Evolutionary conservation across 2,888 invertebrate species (phyloP), one percentile per base, ranked within the genome.

Genomic region (Lycocerus yunnanus): DNA sequence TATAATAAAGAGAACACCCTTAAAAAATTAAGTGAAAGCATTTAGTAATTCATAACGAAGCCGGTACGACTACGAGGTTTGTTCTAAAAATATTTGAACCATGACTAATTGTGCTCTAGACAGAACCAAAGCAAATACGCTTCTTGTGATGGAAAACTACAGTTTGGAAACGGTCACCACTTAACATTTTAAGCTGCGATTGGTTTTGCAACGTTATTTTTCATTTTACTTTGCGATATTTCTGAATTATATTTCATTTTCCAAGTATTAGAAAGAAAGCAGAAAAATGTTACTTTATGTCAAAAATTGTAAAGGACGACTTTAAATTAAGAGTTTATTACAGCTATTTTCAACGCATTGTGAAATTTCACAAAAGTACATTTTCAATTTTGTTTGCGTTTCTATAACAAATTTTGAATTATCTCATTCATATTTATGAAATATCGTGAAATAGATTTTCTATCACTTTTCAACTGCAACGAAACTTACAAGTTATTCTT

Each of bases 1-100:
- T n/a, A 69, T 61, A 15, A 66, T 66, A 59, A 65, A 59, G 63
- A 72, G 63, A 65, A 65, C 69, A 73, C 73, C 65, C 75, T 68
- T 66, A 68, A 65, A 21, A 63, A 75, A 72, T 75, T 61, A 70
- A 75, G 72, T 71, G 68, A 65, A 68, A 68, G 71, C 61, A 71
- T 43, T 74, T 74, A 71, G 66, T 71, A 70, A 67, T 67, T 43
- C 43, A 43, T 43, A 43, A 43, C 43, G 1, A 43, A 43, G 43
- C 43, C 43, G 43, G n/a, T 43, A n/a, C 43, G 13, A 13, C 27
- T 27, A 43, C 43, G n/a, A 43, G 43, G 43, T 43, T 43, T n/a
- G n/a, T n/a, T 43, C 43, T 4, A 43, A n/a, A 43, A 43, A 6
- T 43, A 43, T 6, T 43, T 43, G n/a, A 43, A 43, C n/a, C 27